These are phyloP conservation scores for Eilema sororculum DNA, from an alignment of 2,888 invertebrate species.

Conservation along the genomic window DNA sequence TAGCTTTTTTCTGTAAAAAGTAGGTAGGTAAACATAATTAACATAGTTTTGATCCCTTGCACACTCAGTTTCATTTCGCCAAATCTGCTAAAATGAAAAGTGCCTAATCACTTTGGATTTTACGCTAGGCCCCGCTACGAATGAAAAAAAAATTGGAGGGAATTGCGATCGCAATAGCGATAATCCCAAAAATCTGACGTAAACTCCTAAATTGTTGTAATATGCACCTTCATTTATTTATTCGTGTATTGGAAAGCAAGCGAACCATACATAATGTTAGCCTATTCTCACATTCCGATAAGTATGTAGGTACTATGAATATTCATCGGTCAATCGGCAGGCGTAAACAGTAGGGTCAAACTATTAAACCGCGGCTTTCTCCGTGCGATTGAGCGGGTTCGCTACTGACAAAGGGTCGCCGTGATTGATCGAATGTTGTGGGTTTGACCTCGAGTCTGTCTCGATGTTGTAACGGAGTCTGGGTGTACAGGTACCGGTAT, in stretches of 20 bases:
- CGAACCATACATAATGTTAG: not conserved
- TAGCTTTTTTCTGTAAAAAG: not conserved
- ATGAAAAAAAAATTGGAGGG: too few relatives aligned
- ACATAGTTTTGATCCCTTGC: too few relatives aligned
- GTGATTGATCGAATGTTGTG: not conserved
- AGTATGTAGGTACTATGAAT: conserved; percentile 27
- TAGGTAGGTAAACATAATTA: not conserved
- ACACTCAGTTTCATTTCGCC: too few relatives aligned
- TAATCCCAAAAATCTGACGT: too few relatives aligned
- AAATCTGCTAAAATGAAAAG: too few relatives aligned
- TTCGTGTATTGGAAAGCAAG: not conserved
- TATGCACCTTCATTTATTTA: not conserved
- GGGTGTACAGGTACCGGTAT: not conserved
- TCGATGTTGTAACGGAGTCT: not conserved
- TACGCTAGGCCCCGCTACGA: too few relatives aligned
- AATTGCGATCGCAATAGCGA: too few relatives aligned
- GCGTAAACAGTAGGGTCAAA: conserved; percentile 38
- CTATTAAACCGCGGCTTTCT: conserved; percentile 41
- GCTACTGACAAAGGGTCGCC: conserved; percentile 40
- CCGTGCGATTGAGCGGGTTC: conserved; percentile 28
- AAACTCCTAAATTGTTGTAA: not conserved
- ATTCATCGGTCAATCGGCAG: conserved; percentile 30
- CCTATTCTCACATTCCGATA: conserved; percentile 21
- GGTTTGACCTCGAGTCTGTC: conserved; percentile 30
- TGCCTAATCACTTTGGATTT: not conserved